These are phyloP conservation scores for Dryobates pubescens DNA, from an alignment of 2,797 vertebrate genomes.

Conservation along the genomic window DNA sequence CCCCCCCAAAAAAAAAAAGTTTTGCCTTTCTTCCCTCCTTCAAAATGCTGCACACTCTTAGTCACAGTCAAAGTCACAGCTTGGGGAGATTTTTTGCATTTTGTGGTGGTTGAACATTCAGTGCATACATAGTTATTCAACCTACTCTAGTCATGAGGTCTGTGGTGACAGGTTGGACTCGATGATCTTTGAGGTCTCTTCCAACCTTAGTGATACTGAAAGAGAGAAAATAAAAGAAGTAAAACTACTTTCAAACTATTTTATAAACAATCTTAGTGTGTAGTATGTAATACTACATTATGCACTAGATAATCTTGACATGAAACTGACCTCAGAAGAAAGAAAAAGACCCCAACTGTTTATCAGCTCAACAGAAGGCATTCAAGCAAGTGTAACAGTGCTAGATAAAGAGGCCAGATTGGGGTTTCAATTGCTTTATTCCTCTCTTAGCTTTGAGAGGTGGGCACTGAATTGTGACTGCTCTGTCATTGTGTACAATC, in stretches of 20 bases:
- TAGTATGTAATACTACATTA: not conserved
- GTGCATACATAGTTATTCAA: not conserved
- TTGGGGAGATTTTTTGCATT: not conserved
- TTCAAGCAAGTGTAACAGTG: not conserved
- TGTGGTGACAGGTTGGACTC: too few relatives aligned
- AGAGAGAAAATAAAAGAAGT: not conserved
- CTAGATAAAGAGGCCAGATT: not conserved
- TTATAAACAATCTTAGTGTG: not conserved
- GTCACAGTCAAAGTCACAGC: not conserved
- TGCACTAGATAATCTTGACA: not conserved
- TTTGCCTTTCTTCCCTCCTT: not conserved
- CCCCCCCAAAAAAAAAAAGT: not conserved
- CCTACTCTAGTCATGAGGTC: too few relatives aligned
- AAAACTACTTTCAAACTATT: not conserved
- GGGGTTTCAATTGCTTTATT: not conserved
- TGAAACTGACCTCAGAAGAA: not conserved
- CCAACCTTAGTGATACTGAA: too few relatives aligned
- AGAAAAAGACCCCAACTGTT: not conserved
- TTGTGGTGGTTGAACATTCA: not conserved
- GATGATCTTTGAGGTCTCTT: too few relatives aligned
- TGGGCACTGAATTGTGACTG: accelerated
- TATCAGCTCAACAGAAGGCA: slow-evolving; percentile 14
- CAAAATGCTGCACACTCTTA: not conserved
- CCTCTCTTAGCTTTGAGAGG: not conserved
- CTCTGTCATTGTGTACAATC: not conserved